Base-by-base conservation (phyloP, 2,113 vertebrate species). In the Phoxinus phoxinus region DNA sequence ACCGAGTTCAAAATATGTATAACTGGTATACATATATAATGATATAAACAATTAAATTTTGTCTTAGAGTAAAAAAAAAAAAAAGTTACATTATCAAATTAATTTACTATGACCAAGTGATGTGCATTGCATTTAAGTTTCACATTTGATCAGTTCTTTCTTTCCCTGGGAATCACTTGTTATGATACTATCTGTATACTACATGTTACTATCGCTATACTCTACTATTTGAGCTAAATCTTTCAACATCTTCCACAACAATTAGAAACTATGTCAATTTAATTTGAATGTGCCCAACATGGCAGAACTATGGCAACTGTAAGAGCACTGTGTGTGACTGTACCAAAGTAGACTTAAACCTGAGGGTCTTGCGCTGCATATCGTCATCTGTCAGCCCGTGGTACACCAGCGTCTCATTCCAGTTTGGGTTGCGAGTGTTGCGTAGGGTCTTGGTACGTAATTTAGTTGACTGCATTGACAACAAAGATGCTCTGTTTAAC, bases 281-380 rank as follows among this genome's bases (percentile, higher is more conserved):
- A 48, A 17, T 51, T 51, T 56, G 53, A 21, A 21, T 27, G 17
- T 21, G 7, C 1, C 30, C 21, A 69, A 2, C 0, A 30, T 32
- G 19, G 4, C 21, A 69, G 30, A 21, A 35, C 19, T 56, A 23
- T 56, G 53, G 3, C 17, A 35, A 35, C 3, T 37, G 27, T 65
- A 30, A 27, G 7, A 69, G 32, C 32, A 32, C 17, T 21, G 17
- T 71, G 15, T 35, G 15, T 21, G 6, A 71, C 23, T 37, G 48
- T 9, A 25, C n/a, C 5, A 44, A 27, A 41, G 8, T 21, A 56
- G 61, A 21, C 48, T 15, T 73, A 72, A 78, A 94, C 98, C 98
- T 97, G 88, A 99, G 96, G 1, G 97, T 99, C 91, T 98, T 99
- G 73, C 97, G 95, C 89, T 98, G 97, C 97, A 99, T 96, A 92